Conservation (phyloP, 1,140 invertebrate genomes). For the Hypothenemus hampei region DNA sequence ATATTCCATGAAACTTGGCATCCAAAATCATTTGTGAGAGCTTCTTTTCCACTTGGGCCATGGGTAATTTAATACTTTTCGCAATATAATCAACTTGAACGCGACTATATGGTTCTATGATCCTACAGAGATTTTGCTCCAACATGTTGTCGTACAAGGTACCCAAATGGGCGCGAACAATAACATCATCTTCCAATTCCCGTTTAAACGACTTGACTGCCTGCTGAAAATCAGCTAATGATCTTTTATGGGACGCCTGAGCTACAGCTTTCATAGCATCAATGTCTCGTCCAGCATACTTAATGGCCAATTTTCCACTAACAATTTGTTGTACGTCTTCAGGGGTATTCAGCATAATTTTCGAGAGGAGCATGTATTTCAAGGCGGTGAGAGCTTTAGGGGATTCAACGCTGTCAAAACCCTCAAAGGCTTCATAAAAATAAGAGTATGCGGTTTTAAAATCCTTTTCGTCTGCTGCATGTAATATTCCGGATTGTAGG, state of each 20-base stretch:
- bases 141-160: slow-evolving; percentile 98
- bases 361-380: slow-evolving; percentile 98
- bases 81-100: slow-evolving; percentile 85
- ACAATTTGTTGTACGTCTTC: slow-evolving; percentile 96
- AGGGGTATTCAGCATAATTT: slow-evolving; percentile 94
- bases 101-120: slow-evolving; percentile 97
- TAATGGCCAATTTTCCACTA: slow-evolving; percentile 93
- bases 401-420: slow-evolving; percentile 93
- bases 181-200: slow-evolving; percentile 93
- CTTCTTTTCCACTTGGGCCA: slow-evolving; percentile 95
- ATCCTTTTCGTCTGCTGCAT: slow-evolving; percentile 98
- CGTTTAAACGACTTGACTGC: slow-evolving; percentile 81
- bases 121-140: slow-evolving; percentile 97
- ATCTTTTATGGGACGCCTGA: slow-evolving; percentile 91
- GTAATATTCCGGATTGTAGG: slow-evolving; percentile 95
- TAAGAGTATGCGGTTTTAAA: slow-evolving; percentile 99
- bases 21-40: slow-evolving; percentile 99
- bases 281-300: slow-evolving; percentile 91
- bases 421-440: slow-evolving; percentile 99
- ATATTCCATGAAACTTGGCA: slow-evolving; percentile 93
- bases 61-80: slow-evolving; percentile 79
- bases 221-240: slow-evolving; percentile 90
- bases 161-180: slow-evolving; percentile 93
- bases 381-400: slow-evolving; percentile 88
- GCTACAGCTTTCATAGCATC: slow-evolving; percentile 98